Conservation (phyloP, 35 echinoderm and acorn worm genomes). For the Ophioderma brevispina region DNA sequence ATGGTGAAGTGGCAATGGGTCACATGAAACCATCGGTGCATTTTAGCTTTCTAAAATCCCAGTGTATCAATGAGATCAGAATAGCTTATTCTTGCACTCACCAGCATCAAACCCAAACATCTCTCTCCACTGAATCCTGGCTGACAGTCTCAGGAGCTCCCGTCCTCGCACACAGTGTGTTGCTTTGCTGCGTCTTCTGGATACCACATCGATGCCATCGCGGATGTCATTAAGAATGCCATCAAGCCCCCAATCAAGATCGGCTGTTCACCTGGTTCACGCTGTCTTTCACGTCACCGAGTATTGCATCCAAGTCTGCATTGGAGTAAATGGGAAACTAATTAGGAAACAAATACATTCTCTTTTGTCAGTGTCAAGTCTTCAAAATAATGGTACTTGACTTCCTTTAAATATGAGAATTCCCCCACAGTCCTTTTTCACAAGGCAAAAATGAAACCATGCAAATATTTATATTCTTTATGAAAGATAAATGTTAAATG, state of each 20-base stretch:
- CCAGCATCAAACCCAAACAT: conserved; percentile 68
- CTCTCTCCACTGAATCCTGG: conserved; percentile 68
- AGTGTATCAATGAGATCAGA: not conserved
- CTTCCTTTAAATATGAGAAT: too few species aligned
- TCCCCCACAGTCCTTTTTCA: too few species aligned
- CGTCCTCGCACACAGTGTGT: conserved; percentile 48
- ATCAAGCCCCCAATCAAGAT: conserved; percentile 48
- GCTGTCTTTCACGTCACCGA: conserved; percentile 32
- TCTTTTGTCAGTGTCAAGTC: too few species aligned
- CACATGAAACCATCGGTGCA: too few species aligned
- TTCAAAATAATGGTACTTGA: too few species aligned
- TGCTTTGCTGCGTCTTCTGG: conserved; percentile 50
- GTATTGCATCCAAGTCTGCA: conserved; percentile 65
- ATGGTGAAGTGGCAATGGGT: not conserved
- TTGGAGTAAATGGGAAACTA: not conserved
- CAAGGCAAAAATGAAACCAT: too few species aligned
- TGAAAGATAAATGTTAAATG: too few species aligned
- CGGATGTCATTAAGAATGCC: conserved; percentile 59
- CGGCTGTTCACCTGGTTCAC: conserved; percentile 43
- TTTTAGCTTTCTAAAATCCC: too few species aligned
- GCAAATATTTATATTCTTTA: too few species aligned
- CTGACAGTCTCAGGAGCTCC: conserved; percentile 25
- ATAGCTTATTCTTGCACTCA: conserved; percentile 32
- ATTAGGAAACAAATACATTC: too few species aligned
- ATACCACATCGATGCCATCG: conserved; percentile 58